Base-by-base conservation (phyloP, 37 sponge, comb jelly and placozoan genomes). In the Amphimedon queenslandica region DNA sequence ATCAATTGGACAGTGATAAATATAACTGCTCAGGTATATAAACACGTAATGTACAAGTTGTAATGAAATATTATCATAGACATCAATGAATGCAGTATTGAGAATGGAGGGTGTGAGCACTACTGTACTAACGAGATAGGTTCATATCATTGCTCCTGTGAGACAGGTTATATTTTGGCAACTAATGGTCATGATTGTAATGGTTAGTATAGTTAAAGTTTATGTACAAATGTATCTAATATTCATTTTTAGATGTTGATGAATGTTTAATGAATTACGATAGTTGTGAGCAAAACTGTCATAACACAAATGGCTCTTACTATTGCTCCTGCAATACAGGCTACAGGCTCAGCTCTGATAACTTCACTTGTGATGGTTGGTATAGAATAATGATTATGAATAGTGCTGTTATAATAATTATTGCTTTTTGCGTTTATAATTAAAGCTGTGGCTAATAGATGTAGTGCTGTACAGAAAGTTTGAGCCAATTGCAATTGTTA, bases 21-120 rank as follows among this genome's bases (percentile, higher is more conserved):
- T 29, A 6, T 8, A 43, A 32, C 42, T 70, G 71, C 30, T 23
- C 35, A 41, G 71, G 71, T 70, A 47, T 3, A n/a, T 60, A n/a
- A 6, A 11, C 18, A 13, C 13, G 20, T 13, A 53, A 53, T 53
- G 55, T 53, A 53, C 55, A 53, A 20, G 55, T 53, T 53, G 13
- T 21, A 21, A 53, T 53, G 55, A 21, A 53, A 20, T 53, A 20
- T 21, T 53, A 20, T 63, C 24, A 63, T 18, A 27, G 83, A 82
- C 61, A 70, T 75, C 35, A 36, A 76, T 63, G 83, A 82, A 29
- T 82, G 83, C 31, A 5, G 0, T 30, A 29, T 56, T 0, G 57
- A 57, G 34, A 74, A 73, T 74, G 82, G 75, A 58, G 69, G 67
- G n/a, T 82, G 82, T 82, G 69, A 67, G 30, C 75, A 82, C 0